These are phyloP conservation scores for Pachliopta kotzebuea DNA, from an alignment of 2,888 invertebrate genomes.

Conservation along the genomic window DNA sequence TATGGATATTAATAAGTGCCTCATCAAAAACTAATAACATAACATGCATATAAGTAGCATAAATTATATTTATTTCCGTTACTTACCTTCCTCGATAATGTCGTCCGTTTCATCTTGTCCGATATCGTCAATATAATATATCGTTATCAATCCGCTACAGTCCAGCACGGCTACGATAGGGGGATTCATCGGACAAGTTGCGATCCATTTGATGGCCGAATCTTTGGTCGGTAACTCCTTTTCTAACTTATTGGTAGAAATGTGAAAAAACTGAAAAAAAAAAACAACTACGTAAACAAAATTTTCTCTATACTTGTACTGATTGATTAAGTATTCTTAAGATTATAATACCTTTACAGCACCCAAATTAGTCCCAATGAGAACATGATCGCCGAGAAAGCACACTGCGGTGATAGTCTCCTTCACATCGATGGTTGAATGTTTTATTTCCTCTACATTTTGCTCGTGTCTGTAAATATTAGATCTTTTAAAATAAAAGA, in stretches of 20 bases:
- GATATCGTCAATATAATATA: slow-evolving; percentile 78
- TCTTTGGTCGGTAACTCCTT: slow-evolving; percentile 71
- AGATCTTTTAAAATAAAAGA: not conserved
- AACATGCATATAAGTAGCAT: too few species aligned
- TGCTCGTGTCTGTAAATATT: slow-evolving; percentile 65
- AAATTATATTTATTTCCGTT: not conserved
- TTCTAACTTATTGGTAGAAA: slow-evolving; percentile 74
- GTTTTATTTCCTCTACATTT: slow-evolving; percentile 70
- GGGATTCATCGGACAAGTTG: slow-evolving; percentile 72
- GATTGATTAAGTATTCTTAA: too few species aligned
- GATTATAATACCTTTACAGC: slow-evolving; percentile 59
- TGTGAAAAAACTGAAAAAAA: slow-evolving; percentile 79
- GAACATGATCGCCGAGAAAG: slow-evolving; percentile 71
- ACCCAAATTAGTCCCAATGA: slow-evolving; percentile 64
- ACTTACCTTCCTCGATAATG: slow-evolving; percentile 64
- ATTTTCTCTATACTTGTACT: too few species aligned
- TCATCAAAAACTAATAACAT: too few species aligned
- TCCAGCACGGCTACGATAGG: slow-evolving; percentile 81
- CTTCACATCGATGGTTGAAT: slow-evolving; percentile 77
- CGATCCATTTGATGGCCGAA: slow-evolving; percentile 69
- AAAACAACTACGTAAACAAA: not conserved
- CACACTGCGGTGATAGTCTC: slow-evolving; percentile 79
- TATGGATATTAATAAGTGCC: too few species aligned
- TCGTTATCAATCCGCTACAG: slow-evolving; percentile 77
- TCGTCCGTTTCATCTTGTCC: slow-evolving; percentile 49